These are phyloP conservation scores for Drosophila littoralis DNA, from an alignment of 1,140 invertebrate genomes.

Conservation along the genomic window DNA sequence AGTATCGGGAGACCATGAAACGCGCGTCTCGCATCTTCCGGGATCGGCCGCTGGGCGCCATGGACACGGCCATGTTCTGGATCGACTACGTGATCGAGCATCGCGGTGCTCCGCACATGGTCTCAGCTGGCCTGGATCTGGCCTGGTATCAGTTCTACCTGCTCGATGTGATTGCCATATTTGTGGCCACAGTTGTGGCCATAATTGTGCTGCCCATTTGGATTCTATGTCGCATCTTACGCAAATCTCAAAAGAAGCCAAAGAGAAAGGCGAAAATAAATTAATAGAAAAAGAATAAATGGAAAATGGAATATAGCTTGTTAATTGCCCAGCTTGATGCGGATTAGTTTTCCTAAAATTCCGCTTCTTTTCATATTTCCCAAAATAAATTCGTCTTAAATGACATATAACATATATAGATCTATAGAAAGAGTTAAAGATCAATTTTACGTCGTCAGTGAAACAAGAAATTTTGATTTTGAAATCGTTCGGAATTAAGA, in stretches of 20 bases:
- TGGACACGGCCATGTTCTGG: conserved; percentile 87
- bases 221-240: conserved; percentile 1
- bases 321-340: no score
- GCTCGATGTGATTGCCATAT: conserved; percentile 85
- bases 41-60: conserved; percentile 85
- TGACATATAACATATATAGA: no score
- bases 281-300: background rate
- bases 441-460: no score
- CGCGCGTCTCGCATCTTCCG: conserved; percentile 84
- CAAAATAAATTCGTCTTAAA: no score
- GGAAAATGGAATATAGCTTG: no score
- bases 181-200: background rate
- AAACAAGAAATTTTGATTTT: no score
- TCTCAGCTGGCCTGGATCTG: conserved; percentile 85
- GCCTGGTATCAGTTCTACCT: conserved; percentile 87
- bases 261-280: conserved; percentile 27
- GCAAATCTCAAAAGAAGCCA: conserved; percentile 42
- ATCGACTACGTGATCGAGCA: conserved; percentile 87
- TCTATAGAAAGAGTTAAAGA: no score
- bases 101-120: conserved; percentile 86
- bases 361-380: no score
- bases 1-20: conserved; percentile 82
- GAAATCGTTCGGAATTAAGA: no score
- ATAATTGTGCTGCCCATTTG: conserved; percentile 35
- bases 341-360: no score